Conservation (phyloP, 2,113 vertebrate genomes). For the Bothrops jararaca region DNA sequence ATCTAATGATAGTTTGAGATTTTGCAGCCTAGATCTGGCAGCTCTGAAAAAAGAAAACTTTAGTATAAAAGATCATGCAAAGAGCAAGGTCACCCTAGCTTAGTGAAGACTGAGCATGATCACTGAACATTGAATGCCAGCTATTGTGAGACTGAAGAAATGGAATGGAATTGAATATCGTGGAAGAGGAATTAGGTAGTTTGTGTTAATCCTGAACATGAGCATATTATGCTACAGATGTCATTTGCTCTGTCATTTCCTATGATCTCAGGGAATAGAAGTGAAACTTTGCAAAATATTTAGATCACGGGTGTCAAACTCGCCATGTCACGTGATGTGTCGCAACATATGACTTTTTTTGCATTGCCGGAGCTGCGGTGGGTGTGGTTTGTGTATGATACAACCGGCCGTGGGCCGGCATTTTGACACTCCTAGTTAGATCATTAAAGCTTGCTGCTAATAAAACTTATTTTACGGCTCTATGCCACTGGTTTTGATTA, state of each 20-base stretch:
- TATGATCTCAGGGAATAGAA: neutral
- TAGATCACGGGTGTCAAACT: neutral
- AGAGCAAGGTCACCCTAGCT: neutral
- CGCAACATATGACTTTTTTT: too few species aligned
- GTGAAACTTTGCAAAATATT: neutral
- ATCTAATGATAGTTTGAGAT: neutral
- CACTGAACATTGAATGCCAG: neutral
- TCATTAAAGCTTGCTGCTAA: neutral
- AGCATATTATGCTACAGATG: neutral
- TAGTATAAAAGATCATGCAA: neutral
- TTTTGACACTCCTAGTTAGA: too few species aligned
- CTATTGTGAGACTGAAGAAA: neutral
- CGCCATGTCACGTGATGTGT: too few species aligned
- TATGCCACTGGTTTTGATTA: neutral
- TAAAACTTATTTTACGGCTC: neutral
- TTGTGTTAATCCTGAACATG: neutral
- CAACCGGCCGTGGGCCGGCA: too few species aligned
- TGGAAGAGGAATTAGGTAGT: neutral
- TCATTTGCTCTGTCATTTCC: neutral
- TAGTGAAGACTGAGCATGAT: neutral
- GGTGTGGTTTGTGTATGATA: too few species aligned
- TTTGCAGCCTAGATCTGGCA: neutral
- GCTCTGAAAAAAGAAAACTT: neutral
- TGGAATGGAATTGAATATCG: neutral
- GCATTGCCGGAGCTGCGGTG: too few species aligned